These are phyloP conservation scores for Saguinus oedipus DNA, from an alignment of 2,797 vertebrate genomes.

Conservation along the genomic window DNA sequence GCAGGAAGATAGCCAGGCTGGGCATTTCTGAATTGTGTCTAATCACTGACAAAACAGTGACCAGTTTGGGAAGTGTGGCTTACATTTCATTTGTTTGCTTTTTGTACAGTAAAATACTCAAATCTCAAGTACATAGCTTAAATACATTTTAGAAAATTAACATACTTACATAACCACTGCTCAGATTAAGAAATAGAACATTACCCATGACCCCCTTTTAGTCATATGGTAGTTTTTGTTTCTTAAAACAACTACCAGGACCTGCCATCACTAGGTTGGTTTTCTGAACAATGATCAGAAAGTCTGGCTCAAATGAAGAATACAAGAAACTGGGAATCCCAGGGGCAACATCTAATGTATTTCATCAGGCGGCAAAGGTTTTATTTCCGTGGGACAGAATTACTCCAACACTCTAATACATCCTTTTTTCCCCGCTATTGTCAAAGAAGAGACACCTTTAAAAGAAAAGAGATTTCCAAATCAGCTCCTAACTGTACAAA, in stretches of 20 bases:
- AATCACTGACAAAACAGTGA: background rate
- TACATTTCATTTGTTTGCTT: background rate
- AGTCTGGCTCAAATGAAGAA: slow-evolving; percentile 31
- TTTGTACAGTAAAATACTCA: background rate
- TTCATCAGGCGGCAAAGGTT: background rate
- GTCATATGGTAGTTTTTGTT: background rate
- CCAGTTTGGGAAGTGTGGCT: background rate
- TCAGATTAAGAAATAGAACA: background rate
- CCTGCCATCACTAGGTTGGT: background rate
- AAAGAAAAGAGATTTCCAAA: background rate
- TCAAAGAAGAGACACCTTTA: slow-evolving; percentile 14
- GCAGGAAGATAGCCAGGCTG: background rate
- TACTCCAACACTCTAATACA: background rate
- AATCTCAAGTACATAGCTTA: background rate
- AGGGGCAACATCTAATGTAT: background rate
- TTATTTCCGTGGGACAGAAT: slow-evolving; percentile 48
- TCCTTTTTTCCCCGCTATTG: slow-evolving; percentile 22
- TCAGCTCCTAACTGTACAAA: background rate
- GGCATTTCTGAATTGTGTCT: background rate
- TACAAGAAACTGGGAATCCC: slow-evolving; percentile 38
- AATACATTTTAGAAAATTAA: slow-evolving; percentile 19
- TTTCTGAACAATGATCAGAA: background rate
- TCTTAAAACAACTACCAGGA: background rate
- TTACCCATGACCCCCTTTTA: background rate
- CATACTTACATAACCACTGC: background rate